These are phyloP conservation scores for Anastrepha ludens DNA, from an alignment of 1,140 invertebrate genomes.

Conservation along the genomic window DNA sequence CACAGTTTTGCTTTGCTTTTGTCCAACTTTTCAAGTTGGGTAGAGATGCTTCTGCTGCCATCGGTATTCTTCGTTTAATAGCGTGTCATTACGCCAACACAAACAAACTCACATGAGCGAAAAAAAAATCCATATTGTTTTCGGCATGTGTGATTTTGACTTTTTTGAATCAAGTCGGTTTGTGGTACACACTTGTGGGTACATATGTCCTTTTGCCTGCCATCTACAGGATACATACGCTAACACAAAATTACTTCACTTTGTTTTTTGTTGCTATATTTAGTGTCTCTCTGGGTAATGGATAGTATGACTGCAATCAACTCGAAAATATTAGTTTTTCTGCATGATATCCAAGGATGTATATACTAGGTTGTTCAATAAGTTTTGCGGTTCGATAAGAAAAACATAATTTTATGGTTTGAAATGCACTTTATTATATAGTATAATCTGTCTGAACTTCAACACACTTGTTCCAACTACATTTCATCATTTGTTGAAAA, in stretches of 20 bases:
- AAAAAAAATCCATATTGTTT: not conserved
- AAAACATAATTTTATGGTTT: too few relatives aligned
- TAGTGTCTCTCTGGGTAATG: not conserved
- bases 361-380: too few relatives aligned
- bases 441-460: too few relatives aligned
- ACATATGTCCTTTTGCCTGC: not conserved
- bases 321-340: conserved; percentile 3
- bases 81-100: conserved; percentile 5
- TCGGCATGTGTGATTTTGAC: not conserved
- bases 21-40: not conserved
- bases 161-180: not conserved
- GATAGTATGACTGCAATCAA: not conserved
- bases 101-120: not conserved
- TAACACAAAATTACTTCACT: conserved; percentile 1
- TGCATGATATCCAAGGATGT: not conserved
- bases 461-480: too few relatives aligned
- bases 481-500: too few relatives aligned
- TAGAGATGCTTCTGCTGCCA: not conserved
- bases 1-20: conserved; percentile 25
- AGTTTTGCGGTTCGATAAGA: too few relatives aligned
- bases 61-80: conserved; percentile 29
- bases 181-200: not conserved
- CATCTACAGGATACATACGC: not conserved
- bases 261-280: not conserved
- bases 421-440: too few relatives aligned